Percentiles rank a stretch among this genome's conserved stretches.
Conservation (phyloP, 2,113 vertebrate species). For the Lethenteron reissneri region DNA sequence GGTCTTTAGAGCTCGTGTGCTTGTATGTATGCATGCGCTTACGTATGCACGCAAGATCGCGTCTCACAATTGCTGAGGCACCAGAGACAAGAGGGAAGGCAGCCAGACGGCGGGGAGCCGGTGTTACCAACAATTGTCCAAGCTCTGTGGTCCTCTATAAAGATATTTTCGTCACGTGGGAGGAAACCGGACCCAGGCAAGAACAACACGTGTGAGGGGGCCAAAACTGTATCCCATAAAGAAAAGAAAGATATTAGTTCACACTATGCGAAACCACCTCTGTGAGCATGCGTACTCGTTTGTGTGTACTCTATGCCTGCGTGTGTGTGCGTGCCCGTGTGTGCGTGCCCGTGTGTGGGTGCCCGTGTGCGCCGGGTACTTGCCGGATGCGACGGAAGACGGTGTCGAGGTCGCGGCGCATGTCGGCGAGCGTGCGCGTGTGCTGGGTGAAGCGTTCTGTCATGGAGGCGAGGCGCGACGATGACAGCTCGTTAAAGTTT, state of each 20-base stretch:
- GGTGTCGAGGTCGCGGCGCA: constrained; percentile 87
- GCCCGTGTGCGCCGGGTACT: background rate
- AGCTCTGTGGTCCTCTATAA: too few species aligned
- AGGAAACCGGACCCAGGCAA: background rate
- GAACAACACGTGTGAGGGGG: background rate
- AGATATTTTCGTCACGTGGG: too few species aligned
- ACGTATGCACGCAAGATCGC: too few species aligned
- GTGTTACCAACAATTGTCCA: too few species aligned
- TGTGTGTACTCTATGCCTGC: background rate
- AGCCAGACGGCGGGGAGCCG: too few species aligned
- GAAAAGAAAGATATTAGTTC: background rate
- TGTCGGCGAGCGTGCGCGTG: constrained; percentile 61
- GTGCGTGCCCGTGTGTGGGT: too few species aligned
- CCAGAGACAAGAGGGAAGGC: too few species aligned
- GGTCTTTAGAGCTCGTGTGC: too few species aligned
- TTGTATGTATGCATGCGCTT: too few species aligned
- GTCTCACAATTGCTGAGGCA: too few species aligned
- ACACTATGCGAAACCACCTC: background rate
- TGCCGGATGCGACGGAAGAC: constrained; percentile 80
- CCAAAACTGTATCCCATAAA: background rate
- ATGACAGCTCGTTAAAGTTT: constrained; percentile 84
- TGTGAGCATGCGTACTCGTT: background rate
- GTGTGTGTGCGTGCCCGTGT: background rate
- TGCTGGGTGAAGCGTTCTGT: constrained; percentile 66
- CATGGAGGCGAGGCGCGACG: constrained; percentile 69